Evolutionary conservation across 35 echinoderm and acorn worm genomes (phyloP), one percentile per base, ranked within the genome.

Genomic region (Amphiura filiformis): DNA sequence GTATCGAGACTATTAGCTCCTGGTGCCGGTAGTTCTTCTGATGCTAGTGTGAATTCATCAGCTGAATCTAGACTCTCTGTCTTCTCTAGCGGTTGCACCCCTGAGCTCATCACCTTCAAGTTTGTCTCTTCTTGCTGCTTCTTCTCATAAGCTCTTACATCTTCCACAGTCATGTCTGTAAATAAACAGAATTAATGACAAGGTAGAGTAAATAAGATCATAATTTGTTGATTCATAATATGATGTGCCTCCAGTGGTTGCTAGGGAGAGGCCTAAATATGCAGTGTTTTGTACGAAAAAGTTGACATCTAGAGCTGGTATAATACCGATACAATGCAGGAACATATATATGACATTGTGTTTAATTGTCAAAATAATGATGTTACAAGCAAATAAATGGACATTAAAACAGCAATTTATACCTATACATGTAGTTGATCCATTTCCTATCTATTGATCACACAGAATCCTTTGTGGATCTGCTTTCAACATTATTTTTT

Each of bases 121-220:
- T 99, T 99, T 13, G 96, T 99, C 75, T 90, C 57, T n/a, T 49
- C 83, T 75, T 99, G 96, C 23, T 88, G 84, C 75, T 88, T 88
- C 88, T 92, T 34, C 76, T 99, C 96, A 31, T 87, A 92, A 13
- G 92, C 80, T 76, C 96, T 52, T 7, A 99, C 96, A 39, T 99
- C 92, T 32, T 94, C 93, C 34, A 89, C 76, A 1, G 89, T 93
- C 93, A 99, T 95, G 65, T 91, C 96, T 99, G 76, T 26, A 89
- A 88, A 4, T n/a, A n/a, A n/a, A 47, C 17, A 17, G 22, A 57
- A 38, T 0, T 35, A 83, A 81, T 70, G 81, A 35, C 38, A 0
- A 4, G 47, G 13, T 11, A 78, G 76, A 20, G 76, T 23, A 15
- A 78, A 78, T 78, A 78, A 13, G 76, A 33, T 15, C 13, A 23